phyloP scores from a whole-genome alignment of 2,113 vertebrate species.

The Coreoperca whiteheadi region DNA sequence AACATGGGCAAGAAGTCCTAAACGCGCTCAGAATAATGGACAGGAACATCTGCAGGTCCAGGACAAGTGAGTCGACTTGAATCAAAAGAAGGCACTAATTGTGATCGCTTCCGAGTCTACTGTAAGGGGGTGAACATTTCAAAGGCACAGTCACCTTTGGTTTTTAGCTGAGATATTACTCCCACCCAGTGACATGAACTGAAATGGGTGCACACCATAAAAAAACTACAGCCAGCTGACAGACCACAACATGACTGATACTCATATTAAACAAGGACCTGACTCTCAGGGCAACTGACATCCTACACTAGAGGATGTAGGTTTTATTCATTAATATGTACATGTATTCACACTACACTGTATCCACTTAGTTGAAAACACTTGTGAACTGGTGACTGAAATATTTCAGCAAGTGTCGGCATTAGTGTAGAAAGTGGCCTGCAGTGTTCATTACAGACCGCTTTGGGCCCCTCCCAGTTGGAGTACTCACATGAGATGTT shows the following conservation, averaged over 20 bases:
- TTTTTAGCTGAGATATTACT: neutral
- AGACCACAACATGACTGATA: conserved; percentile 16
- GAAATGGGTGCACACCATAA: conserved; percentile 1
- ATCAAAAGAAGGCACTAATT: neutral
- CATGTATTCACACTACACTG: conserved; percentile 39
- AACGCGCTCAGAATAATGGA: too few species aligned
- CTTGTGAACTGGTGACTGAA: conserved; percentile 22
- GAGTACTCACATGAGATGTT: conserved; percentile 32
- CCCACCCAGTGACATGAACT: neutral
- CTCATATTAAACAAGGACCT: neutral
- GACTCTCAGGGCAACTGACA: conserved; percentile 12
- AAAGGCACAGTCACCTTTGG: neutral
- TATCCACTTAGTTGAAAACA: conserved; percentile 26
- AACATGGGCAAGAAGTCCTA: neutral
- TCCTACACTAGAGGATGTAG: conserved; percentile 40
- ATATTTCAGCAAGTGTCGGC: conserved; percentile 25
- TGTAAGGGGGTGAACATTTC: neutral
- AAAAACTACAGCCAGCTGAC: conserved; percentile 17
- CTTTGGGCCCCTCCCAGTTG: conserved; percentile 22
- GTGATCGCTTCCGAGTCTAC: neutral
- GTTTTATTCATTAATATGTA: conserved; percentile 62
- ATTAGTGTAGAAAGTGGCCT: conserved; percentile 35
- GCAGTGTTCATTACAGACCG: conserved; percentile 25
- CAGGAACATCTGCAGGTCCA: too few species aligned
- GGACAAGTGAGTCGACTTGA: too few species aligned